These are phyloP conservation scores for Ophraella communa DNA, from an alignment of 2,888 invertebrate species.

Conservation along the genomic window DNA sequence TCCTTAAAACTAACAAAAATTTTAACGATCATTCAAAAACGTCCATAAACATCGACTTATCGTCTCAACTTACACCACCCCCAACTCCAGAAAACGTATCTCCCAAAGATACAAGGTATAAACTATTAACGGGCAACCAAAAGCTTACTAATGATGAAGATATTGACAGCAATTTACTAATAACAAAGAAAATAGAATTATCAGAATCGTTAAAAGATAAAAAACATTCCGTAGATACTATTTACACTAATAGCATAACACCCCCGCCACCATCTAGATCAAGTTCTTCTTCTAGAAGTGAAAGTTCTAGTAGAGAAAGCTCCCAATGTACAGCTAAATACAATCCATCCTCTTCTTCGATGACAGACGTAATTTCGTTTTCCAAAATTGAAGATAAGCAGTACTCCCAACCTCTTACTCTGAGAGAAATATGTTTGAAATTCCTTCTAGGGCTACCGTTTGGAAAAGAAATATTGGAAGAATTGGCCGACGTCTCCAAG, in stretches of 20 bases:
- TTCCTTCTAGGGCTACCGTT: slow-evolving; percentile 72
- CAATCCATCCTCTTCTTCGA: slow-evolving; percentile 67
- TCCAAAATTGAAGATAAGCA: slow-evolving; percentile 57
- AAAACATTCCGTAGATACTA: neutral
- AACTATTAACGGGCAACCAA: no score
- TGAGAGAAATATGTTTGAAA: slow-evolving; percentile 71
- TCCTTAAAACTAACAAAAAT: slow-evolving; percentile 21
- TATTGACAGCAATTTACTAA: no score
- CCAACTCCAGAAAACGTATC: slow-evolving; percentile 52
- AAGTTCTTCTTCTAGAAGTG: slow-evolving; percentile 55
- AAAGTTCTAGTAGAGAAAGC: slow-evolving; percentile 63
- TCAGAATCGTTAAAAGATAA: neutral
- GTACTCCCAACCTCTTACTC: slow-evolving; percentile 48
- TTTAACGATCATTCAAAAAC: slow-evolving; percentile 15
- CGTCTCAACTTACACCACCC: slow-evolving; percentile 53
- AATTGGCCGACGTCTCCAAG: slow-evolving; percentile 70
- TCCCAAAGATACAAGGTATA: slow-evolving; percentile 35
- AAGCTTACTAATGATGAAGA: no score
- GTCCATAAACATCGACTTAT: slow-evolving; percentile 28
- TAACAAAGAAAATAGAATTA: neutral
- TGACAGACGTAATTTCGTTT: slow-evolving; percentile 67
- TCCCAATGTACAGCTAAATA: slow-evolving; percentile 74
- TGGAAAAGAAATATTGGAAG: slow-evolving; percentile 72
- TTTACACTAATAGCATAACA: slow-evolving; percentile 40
- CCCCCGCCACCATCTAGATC: slow-evolving; percentile 44